Base-by-base conservation (phyloP, 2,888 invertebrate species). In the Drosophila paracracens region DNA sequence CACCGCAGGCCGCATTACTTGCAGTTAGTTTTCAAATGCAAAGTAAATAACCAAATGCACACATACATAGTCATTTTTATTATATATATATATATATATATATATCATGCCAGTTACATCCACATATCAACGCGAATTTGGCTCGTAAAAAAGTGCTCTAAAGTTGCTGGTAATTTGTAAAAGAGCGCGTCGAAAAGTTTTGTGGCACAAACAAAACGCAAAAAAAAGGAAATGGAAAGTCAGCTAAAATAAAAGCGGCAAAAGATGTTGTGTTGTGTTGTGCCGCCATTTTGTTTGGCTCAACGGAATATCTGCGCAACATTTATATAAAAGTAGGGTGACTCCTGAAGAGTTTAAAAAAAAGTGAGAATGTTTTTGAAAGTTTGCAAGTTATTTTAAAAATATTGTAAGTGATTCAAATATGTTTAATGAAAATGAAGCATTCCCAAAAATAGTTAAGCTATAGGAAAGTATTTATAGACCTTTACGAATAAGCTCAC, bases 131-230 rank as follows among this genome's bases (percentile, higher is more conserved):
- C 80, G 75, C 74, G 75, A 70, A 72, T 83, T 80, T 63, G 58
- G 81, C 68, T 85, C 76, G 73, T 79, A 82, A 89, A 84, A 90
- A 70, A 66, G 57, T 25, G 67, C 74, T 79, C 73, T 79, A 79
- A 80, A 88, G 82, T 83, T 83, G 83, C 91, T 91, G 91, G 91
- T 91, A 92, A 91, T 91, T 92, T 92, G 92, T 86, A 91, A 92
- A 91, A 91, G 86, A 90, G 90, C 82, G 89, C 91, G 88, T 88
- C 91, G 90, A 91, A 92, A 92, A 91, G 82, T 91, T 92, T 91
- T 82, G 89, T 84, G 78, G 78, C 82, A 78, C 81, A 73, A 70
- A 81, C 25, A 21, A 46, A 4, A 25, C 13, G 70, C 78, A 70
- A 1, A 52, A 46, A 72, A 50, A 53, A 52, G 27, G 13, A 53